These are phyloP conservation scores for Lottia scabra DNA, from an alignment of 2,888 invertebrate species.

Conservation along the genomic window DNA sequence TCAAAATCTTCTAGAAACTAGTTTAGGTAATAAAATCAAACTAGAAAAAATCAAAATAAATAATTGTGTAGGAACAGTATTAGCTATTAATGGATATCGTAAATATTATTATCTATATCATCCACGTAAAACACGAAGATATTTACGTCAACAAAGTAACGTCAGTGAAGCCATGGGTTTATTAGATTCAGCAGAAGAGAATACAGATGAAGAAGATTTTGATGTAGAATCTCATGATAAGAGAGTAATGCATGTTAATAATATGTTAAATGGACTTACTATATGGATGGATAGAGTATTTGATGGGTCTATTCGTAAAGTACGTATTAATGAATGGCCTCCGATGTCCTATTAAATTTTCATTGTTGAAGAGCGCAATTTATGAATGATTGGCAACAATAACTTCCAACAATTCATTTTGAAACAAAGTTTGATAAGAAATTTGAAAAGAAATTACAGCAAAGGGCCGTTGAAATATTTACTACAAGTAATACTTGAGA, in stretches of 20 bases:
- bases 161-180: slow-evolving; percentile 51
- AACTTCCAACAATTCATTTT: too few relatives aligned
- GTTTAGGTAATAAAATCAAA: slow-evolving; percentile 79
- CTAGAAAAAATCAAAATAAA: slow-evolving; percentile 83
- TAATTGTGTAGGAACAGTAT: slow-evolving; percentile 92
- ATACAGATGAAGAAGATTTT: slow-evolving; percentile 34
- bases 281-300: slow-evolving; percentile 97
- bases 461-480: too few relatives aligned
- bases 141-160: slow-evolving; percentile 43
- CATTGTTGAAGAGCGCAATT: too few relatives aligned
- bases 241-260: slow-evolving; percentile 45
- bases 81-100: slow-evolving; percentile 94
- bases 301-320: slow-evolving; percentile 94
- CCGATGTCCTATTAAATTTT: slow-evolving; percentile 39
- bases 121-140: slow-evolving; percentile 58
- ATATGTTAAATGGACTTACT: slow-evolving; percentile 81
- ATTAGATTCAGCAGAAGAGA: slow-evolving; percentile 40
- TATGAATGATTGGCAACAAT: too few relatives aligned
- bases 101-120: slow-evolving; percentile 99
- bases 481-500: too few relatives aligned
- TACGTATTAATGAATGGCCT: slow-evolving; percentile 98
- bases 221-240: slow-evolving; percentile 34
- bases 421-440: too few relatives aligned
- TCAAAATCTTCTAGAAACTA: slow-evolving; percentile 84
- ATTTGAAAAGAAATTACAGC: too few relatives aligned